phyloP scores from a whole-genome alignment of 2,113 vertebrate genomes.

The Centropus unirufus region DNA sequence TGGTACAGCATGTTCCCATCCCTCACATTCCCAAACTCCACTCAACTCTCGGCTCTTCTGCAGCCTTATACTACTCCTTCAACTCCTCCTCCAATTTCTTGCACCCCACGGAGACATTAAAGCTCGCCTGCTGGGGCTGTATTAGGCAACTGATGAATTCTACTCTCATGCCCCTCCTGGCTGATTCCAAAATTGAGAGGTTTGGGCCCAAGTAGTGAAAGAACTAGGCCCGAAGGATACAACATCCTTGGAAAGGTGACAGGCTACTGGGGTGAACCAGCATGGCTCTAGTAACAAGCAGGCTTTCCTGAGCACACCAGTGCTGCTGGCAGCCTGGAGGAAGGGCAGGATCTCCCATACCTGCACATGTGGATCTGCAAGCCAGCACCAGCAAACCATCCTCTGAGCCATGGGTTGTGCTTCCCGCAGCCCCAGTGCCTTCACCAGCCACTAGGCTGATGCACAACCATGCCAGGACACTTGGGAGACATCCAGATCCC shows the following conservation, averaged over 20 bases:
- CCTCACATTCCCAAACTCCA: neutral
- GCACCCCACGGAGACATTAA: neutral
- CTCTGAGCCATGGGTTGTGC: neutral
- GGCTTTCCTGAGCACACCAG: neutral
- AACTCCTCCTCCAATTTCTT: neutral
- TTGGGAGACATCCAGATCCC: neutral
- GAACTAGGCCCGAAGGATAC: neutral
- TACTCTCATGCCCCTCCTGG: neutral
- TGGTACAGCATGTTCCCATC: neutral
- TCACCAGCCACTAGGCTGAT: neutral
- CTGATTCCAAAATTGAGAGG: neutral
- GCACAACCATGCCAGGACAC: neutral
- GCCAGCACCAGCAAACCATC: rapidly evolving
- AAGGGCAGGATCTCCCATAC: neutral
- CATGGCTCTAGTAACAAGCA: neutral
- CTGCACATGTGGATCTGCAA: neutral
- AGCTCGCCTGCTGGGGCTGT: neutral
- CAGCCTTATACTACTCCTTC: neutral
- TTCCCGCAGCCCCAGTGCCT: rapidly evolving
- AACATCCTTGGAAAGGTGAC: neutral
- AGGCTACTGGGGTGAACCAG: neutral
- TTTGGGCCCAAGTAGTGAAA: neutral
- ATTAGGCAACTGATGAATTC: neutral
- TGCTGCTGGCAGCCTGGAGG: neutral
- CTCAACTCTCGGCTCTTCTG: neutral